A percentile compares a stretch with the other conserved stretches of the same genome.
These are phyloP conservation scores for Nasua narica DNA, from an alignment of 2,797 vertebrate genomes.

Conservation along the genomic window DNA sequence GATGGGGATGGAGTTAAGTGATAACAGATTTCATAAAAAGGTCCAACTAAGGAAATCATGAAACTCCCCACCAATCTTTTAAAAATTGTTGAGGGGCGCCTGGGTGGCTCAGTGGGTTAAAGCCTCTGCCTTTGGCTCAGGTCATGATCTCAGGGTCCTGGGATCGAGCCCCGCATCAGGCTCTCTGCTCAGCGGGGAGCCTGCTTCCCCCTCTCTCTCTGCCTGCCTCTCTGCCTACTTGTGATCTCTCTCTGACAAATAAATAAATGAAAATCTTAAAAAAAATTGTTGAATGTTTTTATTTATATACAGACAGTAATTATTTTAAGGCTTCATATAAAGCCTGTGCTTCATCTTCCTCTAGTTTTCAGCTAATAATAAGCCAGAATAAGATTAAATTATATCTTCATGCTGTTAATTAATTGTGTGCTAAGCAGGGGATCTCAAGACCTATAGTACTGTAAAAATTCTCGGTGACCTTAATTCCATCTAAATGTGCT, in stretches of 20 bases:
- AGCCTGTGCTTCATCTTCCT: neutral
- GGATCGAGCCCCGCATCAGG: no score
- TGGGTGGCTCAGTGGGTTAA: no score
- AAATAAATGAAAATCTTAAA: no score
- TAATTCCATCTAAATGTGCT: neutral
- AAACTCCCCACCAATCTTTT: constrained; percentile 15
- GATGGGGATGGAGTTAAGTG: neutral
- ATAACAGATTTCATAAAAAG: constrained; percentile 59
- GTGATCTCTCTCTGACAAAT: no score
- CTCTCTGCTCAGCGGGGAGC: no score
- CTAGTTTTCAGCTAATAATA: constrained; percentile 30
- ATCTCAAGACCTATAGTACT: neutral
- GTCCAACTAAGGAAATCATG: constrained; percentile 36
- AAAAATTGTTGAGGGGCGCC: neutral
- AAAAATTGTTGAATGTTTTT: constrained; percentile 24
- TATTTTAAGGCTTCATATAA: constrained; percentile 44
- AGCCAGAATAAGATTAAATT: constrained; percentile 27
- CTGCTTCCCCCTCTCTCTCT: no score
- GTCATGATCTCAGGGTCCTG: no score
- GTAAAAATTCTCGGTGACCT: neutral
- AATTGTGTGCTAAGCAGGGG: neutral
- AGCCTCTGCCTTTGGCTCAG: no score
- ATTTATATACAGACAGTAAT: constrained; percentile 13
- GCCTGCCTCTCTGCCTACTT: no score
- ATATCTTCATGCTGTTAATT: neutral